Evolutionary conservation across 2,797 vertebrate genomes (phyloP), one percentile per base, ranked within the genome.

Genomic region (Siniperca obscura): DNA sequence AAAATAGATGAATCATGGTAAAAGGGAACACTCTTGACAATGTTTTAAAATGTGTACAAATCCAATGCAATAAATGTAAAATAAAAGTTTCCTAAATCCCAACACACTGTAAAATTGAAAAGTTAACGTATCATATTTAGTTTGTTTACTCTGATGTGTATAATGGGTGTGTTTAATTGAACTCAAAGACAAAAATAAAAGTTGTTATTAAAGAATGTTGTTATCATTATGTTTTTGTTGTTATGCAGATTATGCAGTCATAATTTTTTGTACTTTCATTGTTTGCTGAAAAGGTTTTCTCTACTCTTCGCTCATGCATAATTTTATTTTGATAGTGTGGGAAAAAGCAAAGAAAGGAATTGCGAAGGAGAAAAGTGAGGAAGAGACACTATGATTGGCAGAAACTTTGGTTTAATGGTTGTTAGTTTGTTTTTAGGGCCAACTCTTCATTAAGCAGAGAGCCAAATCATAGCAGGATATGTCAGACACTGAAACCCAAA

Each of bases 381-480:
- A 25, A 50, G 21, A 38, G 36, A 34, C 34, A 71, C 36, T 7
- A 34, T 50, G 52, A 71, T 4, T 68, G 55, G 16, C 25, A 53
- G 25, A 73, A 76, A 83, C 22, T 44, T 30, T 57, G 8, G 5
- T 48, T 80, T 70, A 60, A 74, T 62, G 19, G 27, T 50, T 22
- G 7, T 44, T 75, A 56, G 19, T 65, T 67, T 74, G 38, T 68
- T 69, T 76, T 71, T 11, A 25, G 48, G 13, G 17, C 22, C 30
- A 65, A 53, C 16, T 78, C 60, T 55, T 71, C 50, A 73, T 80
- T 83, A 71, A 71, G 27, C 61, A 65, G 22, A 14, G 22, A 56
- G 72, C 44, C 80, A 68, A 73, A 72, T 71, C 56, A 30, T 57
- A 65, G 61, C 17, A 76, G 21, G 38, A 59, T 46, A 73, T 67